A percentile compares a stretch with the other conserved stretches of the same genome.
These are phyloP conservation scores for Lutra lutra DNA, from an alignment of 2,797 vertebrate species.

Conservation along the genomic window DNA sequence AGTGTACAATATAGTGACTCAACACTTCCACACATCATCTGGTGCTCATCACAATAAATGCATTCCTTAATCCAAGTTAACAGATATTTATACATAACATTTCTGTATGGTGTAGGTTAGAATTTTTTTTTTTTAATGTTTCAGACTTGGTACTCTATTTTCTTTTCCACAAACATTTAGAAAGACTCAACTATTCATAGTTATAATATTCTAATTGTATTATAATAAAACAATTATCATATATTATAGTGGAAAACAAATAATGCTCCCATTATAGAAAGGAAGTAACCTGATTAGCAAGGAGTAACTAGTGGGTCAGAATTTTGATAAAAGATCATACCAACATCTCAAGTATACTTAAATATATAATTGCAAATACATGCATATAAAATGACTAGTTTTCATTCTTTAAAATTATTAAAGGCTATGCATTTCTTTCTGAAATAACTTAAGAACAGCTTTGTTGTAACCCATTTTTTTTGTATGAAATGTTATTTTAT, in stretches of 20 bases:
- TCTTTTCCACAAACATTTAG: neutral
- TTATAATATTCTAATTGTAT: neutral
- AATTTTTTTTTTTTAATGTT: neutral
- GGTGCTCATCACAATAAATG: neutral
- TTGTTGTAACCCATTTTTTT: neutral
- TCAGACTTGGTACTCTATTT: neutral
- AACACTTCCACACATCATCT: neutral
- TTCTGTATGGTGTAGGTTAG: neutral
- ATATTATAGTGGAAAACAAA: neutral
- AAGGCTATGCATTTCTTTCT: neutral
- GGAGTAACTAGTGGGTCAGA: neutral
- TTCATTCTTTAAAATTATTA: neutral
- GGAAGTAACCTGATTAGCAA: neutral
- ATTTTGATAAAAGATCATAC: neutral
- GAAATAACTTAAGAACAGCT: neutral
- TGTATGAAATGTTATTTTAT: neutral
- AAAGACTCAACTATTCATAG: neutral
- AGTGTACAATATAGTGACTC: neutral
- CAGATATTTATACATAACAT: neutral
- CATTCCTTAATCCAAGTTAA: neutral
- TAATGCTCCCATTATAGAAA: neutral
- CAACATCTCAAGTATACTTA: neutral
- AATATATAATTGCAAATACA: slow-evolving; percentile 36
- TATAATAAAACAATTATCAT: neutral
- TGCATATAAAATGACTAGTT: neutral